Evolutionary conservation across 2,888 invertebrate genomes (phyloP).

Genomic region (Agonopterix arenella): DNA sequence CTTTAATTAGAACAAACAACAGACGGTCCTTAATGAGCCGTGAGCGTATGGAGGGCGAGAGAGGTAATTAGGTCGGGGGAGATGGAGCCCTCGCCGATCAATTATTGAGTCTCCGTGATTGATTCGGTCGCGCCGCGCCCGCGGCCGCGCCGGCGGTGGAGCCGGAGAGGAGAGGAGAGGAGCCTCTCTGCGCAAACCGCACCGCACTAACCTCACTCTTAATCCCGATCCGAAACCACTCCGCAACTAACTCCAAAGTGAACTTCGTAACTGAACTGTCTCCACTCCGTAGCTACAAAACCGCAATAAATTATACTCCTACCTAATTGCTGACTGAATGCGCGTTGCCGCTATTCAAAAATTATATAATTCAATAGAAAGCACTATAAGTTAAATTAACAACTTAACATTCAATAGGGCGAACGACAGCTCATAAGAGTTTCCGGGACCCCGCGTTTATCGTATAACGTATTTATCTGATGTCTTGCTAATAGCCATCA

Average conservation of each 20-base stretch:
- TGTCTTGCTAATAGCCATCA: conserved; percentile 63
- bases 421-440: conserved; percentile 37
- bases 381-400: conserved; percentile 22
- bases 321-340: not conserved
- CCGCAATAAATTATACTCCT: conserved; percentile 1
- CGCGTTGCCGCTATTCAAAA: not conserved
- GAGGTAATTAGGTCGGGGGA: conserved; percentile 67
- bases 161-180: not conserved
- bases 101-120: conserved; percentile 68
- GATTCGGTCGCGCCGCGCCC: conserved; percentile 37
- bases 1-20: conserved; percentile 76
- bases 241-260: conserved; percentile 1
- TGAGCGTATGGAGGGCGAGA: conserved; percentile 65
- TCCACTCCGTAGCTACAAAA: conserved; percentile 1
- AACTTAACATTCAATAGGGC: conserved; percentile 15
- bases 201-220: conserved; percentile 28
- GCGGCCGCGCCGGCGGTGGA: conserved; percentile 1
- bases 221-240: conserved; percentile 20
- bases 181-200: conserved; percentile 11
- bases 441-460: conserved; percentile 48
- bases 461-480: conserved; percentile 50
- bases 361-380: conserved; percentile 1
- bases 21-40: conserved; percentile 73
- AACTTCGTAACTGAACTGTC: conserved; percentile 5
- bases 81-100: conserved; percentile 51